These are phyloP conservation scores for Morus bassanus DNA, from an alignment of 2,797 vertebrate species.

Conservation along the genomic window DNA sequence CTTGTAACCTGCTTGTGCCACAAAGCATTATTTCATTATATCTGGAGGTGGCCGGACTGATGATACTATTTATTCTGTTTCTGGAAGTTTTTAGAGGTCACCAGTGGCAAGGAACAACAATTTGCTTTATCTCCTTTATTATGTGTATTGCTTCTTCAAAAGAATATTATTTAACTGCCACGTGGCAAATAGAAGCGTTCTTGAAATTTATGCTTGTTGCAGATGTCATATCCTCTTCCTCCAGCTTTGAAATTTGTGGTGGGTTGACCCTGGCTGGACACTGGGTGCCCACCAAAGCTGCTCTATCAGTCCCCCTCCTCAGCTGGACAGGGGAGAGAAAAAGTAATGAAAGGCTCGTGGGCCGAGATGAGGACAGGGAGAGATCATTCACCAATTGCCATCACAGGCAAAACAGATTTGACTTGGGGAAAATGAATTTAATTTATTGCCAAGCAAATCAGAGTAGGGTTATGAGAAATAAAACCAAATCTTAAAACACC, in stretches of 20 bases:
- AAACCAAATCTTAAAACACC: not conserved
- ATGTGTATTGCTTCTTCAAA: not conserved
- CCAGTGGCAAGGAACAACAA: not conserved
- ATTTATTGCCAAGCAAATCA: not conserved
- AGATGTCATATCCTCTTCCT: not conserved
- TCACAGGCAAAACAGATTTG: not conserved
- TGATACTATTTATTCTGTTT: not conserved
- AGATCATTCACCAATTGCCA: not conserved
- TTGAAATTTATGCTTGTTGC: not conserved
- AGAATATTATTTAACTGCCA: not conserved
- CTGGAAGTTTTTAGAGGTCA: not conserved
- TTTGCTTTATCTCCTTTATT: not conserved
- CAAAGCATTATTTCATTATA: not conserved
- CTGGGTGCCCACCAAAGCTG: not conserved
- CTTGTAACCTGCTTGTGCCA: not conserved
- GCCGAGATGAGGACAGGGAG: not conserved
- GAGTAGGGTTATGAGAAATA: not conserved
- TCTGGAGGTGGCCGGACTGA: not conserved
- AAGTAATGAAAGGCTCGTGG: not conserved
- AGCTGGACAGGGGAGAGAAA: not conserved
- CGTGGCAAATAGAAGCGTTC: not conserved
- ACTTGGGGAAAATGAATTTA: not conserved
- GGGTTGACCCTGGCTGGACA: not conserved
- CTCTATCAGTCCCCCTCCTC: not conserved
- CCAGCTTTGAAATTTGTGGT: not conserved